Percentiles rank a stretch among this genome's conserved stretches.
phyloP scores from a whole-genome alignment of 2,888 invertebrate genomes.

The Beris chalybata region DNA sequence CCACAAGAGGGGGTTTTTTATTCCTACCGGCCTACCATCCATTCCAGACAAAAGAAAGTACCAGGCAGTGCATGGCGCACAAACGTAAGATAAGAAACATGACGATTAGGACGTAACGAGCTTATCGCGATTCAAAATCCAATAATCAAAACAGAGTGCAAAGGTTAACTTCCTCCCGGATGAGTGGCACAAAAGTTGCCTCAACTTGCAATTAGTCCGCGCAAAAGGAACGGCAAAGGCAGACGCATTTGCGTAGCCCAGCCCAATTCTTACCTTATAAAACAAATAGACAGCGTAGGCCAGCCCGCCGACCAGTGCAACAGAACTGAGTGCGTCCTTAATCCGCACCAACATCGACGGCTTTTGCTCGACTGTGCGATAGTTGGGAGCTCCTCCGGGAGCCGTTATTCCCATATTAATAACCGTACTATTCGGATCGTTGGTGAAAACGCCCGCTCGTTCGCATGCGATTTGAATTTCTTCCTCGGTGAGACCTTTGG shows the following conservation, averaged over 20 bases:
- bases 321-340: conserved; percentile 70
- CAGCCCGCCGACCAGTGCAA: conserved; percentile 76
- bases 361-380: conserved; percentile 43
- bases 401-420: conserved; percentile 50
- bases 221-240: conserved; percentile 11
- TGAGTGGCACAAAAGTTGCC: no score
- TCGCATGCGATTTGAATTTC: conserved; percentile 77
- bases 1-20: no score
- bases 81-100: no score
- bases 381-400: conserved; percentile 23
- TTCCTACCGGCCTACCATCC: no score
- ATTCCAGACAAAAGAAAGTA: no score
- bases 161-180: no score
- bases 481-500: conserved; percentile 74
- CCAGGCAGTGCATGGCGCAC: no score
- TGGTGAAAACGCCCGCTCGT: conserved; percentile 59
- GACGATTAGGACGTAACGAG: no score
- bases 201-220: background rate
- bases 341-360: conserved; percentile 59
- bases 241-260: no score
- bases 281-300: conserved; percentile 78
- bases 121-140: no score
- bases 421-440: conserved; percentile 51
- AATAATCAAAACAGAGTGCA: no score
- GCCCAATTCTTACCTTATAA: conserved; percentile 70